phyloP scores from a whole-genome alignment of 2,113 vertebrate genomes.

The Irena cyanogastra region DNA sequence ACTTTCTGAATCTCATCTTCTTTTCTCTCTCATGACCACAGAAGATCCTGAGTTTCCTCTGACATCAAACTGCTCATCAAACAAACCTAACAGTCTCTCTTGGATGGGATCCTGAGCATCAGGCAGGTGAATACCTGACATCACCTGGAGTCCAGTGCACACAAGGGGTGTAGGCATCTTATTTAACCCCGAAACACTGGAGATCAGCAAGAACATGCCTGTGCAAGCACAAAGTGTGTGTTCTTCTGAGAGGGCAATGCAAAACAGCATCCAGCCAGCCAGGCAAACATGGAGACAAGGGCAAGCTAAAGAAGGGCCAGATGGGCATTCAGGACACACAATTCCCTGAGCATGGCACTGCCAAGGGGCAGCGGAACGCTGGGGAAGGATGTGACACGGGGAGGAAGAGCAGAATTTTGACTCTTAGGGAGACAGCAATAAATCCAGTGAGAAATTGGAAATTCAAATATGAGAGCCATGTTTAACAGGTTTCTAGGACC shows the following conservation, averaged over 20 bases:
- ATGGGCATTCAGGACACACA: not conserved
- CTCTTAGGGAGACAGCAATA: not conserved
- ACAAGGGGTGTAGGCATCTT: not conserved
- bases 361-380: not conserved
- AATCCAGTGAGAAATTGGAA: not conserved
- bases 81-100: not conserved
- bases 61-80: not conserved
- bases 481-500: not conserved
- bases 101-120: not conserved
- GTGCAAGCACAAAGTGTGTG: not conserved
- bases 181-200: not conserved
- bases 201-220: not conserved
- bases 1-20: not conserved
- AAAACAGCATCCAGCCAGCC: not conserved
- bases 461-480: not conserved
- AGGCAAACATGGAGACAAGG: not conserved
- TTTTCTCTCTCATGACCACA: not conserved
- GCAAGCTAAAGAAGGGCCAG: not conserved
- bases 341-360: not conserved
- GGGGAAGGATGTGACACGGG: rapidly evolving
- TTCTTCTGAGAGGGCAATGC: not conserved
- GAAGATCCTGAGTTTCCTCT: not conserved
- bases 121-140: not conserved
- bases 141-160: not conserved
- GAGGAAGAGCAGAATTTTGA: not conserved